Evolutionary conservation across 2,888 invertebrate species (phyloP), one percentile per base, ranked within the genome.

Genomic region (Andrena bicolor): DNA sequence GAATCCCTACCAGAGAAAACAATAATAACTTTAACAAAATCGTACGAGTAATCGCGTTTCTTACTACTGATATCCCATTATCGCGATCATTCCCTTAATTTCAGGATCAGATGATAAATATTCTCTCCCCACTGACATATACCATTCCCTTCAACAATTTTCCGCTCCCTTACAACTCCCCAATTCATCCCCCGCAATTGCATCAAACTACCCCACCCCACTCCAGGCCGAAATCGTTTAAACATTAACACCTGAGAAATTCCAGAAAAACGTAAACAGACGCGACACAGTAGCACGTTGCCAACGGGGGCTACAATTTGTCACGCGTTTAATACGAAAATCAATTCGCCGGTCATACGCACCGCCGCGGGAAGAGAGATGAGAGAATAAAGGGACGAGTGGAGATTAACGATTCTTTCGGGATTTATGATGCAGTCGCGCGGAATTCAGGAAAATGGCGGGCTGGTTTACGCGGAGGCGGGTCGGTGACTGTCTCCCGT

Each of bases 371-470:
- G 66, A n/a, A 75, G 63, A 75, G 79, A 35, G 78, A 81, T 32
- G 86, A 65, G 76, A 68, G 79, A 85, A 77, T 82, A 82, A 87
- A 77, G 73, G 82, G 64, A 76, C 66, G 51, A 65, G 74, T 66
- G 58, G 79, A 76, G 81, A 77, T 87, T 86, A 88, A 87, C 84
- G 84, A 84, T 86, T 88, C 41, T 87, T 88, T 72, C 80, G 73
- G 85, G 80, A 87, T 87, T 87, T 84, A 86, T 73, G 84, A 86
- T 77, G 73, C 78, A 71, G 63, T 20, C 63, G 70, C 53, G 64
- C 53, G 64, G 68, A 69, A 84, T 56, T 66, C 61, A 70, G 80
- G 75, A 66, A 84, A 84, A 80, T 76, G 63, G 74, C 70, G 60
- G 70, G 61, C 48, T 58, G 61, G 51, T 7, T n/a, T 8, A 60